Base-by-base conservation (phyloP, 1,140 invertebrate genomes). In the Bombus consobrinus region DNA sequence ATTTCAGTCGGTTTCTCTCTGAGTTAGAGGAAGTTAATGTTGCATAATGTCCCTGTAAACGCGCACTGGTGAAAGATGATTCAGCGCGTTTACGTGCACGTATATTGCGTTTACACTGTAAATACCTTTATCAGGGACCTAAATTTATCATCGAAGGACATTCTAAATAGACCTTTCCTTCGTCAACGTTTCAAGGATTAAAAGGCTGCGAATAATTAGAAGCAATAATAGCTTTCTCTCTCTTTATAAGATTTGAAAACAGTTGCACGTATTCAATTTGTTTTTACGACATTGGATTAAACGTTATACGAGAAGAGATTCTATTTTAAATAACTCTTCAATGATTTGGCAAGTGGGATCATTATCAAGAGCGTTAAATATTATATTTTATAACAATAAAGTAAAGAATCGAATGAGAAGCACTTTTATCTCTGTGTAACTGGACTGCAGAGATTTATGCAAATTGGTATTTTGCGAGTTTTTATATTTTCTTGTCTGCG, bases 61-160 rank as follows among this genome's bases (percentile, higher is more conserved):
- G 47, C 41, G 59, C 25, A 25, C 25, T 10, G 25, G 5, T 53
- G 34, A 53, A 68, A 83, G 59, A 75, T 43, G 81, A 82, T 75
- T 82, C 32, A n/a, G 13, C 57, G n/a, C 41, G 81, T 81, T 53
- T 71, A 57, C 66, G 47, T 41, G 32, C 25, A 32, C 15, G 37
- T 43, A n/a, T 69, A 53, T 69, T 37, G 64, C 69, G 68, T 73
- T 81, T 73, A 73, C 80, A 72, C 69, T 43, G 80, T 43, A 74
- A 81, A 81, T 74, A 82, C 32, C 71, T 82, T 82, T 74, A 53
- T 82, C 72, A 75, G 74, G 74, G 71, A 75, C 39, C 71, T 75
- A 75, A 72, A 82, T 82, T 75, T 82, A 75, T 72, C 59, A 13
- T 64, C 71, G 47, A 64, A 74, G 41, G 41, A 64, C 53, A 32